phyloP scores from a whole-genome alignment of 2,113 vertebrate genomes.

The Circaetus cinerascens region DNA sequence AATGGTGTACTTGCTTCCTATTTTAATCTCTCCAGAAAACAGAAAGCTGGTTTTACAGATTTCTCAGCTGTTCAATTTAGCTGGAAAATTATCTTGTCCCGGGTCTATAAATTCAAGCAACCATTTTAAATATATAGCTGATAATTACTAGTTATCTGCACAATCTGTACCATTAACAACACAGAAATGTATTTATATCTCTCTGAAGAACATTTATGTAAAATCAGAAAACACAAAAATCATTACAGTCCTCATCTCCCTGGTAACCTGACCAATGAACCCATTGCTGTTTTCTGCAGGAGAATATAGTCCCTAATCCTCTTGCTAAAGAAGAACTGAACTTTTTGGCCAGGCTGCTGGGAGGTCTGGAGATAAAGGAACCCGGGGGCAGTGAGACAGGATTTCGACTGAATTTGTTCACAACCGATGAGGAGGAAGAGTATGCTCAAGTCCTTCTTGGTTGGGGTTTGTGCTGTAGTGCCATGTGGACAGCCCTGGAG shows the following conservation, averaged over 20 bases:
- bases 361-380: constrained; percentile 85
- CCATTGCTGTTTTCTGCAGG: constrained; percentile 71
- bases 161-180: neutral
- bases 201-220: neutral
- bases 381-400: constrained; percentile 75
- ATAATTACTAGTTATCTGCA: neutral
- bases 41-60: neutral
- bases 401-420: constrained; percentile 92
- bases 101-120: neutral
- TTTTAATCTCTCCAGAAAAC: neutral
- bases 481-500: neutral
- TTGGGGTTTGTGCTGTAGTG: neutral
- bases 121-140: neutral
- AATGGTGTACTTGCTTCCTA: neutral
- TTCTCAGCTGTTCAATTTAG: neutral
- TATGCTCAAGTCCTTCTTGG: constrained; percentile 55
- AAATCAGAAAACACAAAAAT: neutral
- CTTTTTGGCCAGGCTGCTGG: constrained; percentile 90
- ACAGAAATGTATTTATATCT: neutral
- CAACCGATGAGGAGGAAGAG: constrained; percentile 95
- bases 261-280: neutral
- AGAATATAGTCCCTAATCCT: constrained; percentile 86
- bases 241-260: neutral
- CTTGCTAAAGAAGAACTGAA: constrained; percentile 97
- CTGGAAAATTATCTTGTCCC: neutral